Base-by-base conservation (phyloP, 2,888 invertebrate genomes). In the Chalcosyrphus nemorum region DNA sequence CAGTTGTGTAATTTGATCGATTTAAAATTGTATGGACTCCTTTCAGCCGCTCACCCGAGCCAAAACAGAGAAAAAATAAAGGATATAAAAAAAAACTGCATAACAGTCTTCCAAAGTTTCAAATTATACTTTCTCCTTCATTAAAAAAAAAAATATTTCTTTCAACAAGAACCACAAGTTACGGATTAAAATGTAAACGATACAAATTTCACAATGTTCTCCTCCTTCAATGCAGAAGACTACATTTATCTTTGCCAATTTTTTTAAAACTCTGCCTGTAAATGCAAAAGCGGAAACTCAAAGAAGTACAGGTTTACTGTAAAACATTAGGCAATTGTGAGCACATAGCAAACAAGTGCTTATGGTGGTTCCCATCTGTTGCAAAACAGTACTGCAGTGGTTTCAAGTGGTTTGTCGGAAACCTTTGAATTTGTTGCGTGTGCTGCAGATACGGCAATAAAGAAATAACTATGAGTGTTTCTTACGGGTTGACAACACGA, bases 1-100 rank as follows among this genome's bases (percentile, higher is more conserved):
- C 65, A 66, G 52, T 66, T 66, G 29, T 32, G 68, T 45, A 68
- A 68, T 41, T 19, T 19, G 68, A 56, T 56, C 41, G 29, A 66
- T 4, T 38, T 15, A 27, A 7, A 29, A 29, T 9, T 6, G 21
- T 6, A 2, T 13, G 9, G 54, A 13, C 43, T 56, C 43, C 54
- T 43, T 66, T 43, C 19, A 38, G n/a, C 4, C 13, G 15, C n/a
- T 43, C 19, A 38, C 7, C 4, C 13, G 15, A n/a, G n/a, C n/a
- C n/a, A n/a, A 38, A 57, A 0, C 1, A 59, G 27, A 17, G 43
- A 9, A 43, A 43, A 24, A 24, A 4, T 4, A 45, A 19, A 47
- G 45, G 19, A 17, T 29, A 59, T 27, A 45, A 45, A 32, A 43
- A 15, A 61, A 56, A 7, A 13, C n/a, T 21, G 19, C 5, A 11